Evolutionary conservation across 2,113 vertebrate species (phyloP), one percentile per base, ranked within the genome.

Genomic region (Oxyura jamaicensis): DNA sequence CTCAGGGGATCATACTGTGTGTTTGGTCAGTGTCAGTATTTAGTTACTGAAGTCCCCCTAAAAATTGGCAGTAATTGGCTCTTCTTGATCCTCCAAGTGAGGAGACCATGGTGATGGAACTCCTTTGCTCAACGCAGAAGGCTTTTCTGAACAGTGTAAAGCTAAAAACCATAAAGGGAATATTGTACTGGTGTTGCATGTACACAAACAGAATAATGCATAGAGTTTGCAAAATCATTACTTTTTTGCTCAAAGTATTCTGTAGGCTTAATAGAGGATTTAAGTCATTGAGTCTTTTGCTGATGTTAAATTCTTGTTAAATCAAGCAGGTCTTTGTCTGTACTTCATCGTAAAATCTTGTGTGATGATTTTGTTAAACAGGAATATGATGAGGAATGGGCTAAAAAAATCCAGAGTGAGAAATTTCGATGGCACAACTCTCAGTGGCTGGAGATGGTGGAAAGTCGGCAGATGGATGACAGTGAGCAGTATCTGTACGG

Each of bases 391-490:
- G 98, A 99, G 88, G 98, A 99, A 88, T 99, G 99, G 99, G 98
- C 98, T 20, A 98, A 98, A 95, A 99, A 98, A 97, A 99, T 99
- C 94, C 99, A 99, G 97, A 99, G 97, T 0, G 98, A 99, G 76
- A 99, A 99, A 93, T 99, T 99, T 77, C 98, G 99, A 65, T 99
- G 98, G 98, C 99, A 99, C 97, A 99, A 99, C 93, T 98, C 99
- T n/a, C 99, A 99, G 97, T 99, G 99, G 99, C 93, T 99, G 89
- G 99, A 99, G 96, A 99, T 99, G 99, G 99, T 99, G 60, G 98
- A 99, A 97, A 99, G 98, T 92, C 98, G 98, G 13, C 98, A 98
- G 94, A 96, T 98, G 98, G 99, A 99, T 28, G 98, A 99, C 66
- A 98, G 97, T 3, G 99, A 99, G 48, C 98, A 98, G 76, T 98